Conservation (phyloP, 2,113 vertebrate genomes). For the Ochotona curzoniae region DNA sequence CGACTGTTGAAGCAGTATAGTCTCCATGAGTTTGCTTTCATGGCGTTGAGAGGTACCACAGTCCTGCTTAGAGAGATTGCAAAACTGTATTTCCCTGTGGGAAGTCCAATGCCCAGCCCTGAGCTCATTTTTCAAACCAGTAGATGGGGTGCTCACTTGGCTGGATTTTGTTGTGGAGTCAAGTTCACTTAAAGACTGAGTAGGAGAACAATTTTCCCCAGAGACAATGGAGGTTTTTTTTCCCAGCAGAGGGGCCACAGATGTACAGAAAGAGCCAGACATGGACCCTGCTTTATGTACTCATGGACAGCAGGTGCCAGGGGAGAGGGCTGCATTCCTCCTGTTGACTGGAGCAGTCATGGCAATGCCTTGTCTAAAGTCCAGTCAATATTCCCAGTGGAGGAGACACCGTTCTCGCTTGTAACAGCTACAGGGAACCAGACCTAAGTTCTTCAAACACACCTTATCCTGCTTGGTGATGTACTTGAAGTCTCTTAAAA, state of each 20-base stretch:
- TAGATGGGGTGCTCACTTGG: too few relatives aligned
- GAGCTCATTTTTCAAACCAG: rapidly evolving
- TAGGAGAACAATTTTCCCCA: not conserved
- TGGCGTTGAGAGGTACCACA: not conserved
- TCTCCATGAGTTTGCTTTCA: not conserved
- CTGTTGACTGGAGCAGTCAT: not conserved
- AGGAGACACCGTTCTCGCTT: not conserved
- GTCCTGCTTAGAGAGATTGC: not conserved
- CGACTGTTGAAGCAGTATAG: not conserved
- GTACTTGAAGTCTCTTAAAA: not conserved
- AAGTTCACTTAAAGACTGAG: not conserved
- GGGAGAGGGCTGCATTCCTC: not conserved
- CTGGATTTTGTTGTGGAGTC: not conserved
- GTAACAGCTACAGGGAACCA: not conserved
- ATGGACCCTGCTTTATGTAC: rapidly evolving
- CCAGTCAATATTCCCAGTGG: not conserved
- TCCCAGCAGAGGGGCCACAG: not conserved
- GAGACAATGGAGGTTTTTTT: not conserved
- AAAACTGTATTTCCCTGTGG: not conserved
- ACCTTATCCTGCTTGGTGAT: not conserved
- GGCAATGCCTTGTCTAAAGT: not conserved
- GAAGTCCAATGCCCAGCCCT: not conserved
- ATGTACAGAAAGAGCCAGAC: not conserved
- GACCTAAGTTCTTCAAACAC: not conserved
- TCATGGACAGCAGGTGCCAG: not conserved